Conservation (phyloP, 2,797 vertebrate genomes). For the Phoxinus dragarum region DNA sequence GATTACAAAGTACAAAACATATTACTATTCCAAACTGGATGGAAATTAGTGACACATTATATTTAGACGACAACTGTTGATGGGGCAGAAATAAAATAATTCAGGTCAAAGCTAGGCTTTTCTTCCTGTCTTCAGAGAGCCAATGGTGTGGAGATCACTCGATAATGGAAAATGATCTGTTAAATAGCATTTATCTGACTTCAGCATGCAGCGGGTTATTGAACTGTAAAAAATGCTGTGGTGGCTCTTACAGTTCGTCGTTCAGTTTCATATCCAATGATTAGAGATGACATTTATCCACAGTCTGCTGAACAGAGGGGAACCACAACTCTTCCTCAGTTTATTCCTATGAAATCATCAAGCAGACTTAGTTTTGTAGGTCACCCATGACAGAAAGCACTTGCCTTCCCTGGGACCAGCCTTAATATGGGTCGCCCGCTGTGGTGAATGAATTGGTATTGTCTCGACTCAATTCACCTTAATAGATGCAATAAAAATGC, state of each 20-base stretch:
- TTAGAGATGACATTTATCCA: conserved; percentile 47
- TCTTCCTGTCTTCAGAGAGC: not conserved
- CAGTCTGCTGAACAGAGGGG: conserved; percentile 26
- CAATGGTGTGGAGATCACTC: too few species aligned
- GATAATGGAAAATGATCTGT: not conserved
- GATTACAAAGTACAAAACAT: conserved; percentile 33
- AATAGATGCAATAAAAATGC: conserved; percentile 59
- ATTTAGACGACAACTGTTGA: conserved; percentile 1
- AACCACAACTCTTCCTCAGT: conserved; percentile 6
- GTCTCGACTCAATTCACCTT: conserved; percentile 73
- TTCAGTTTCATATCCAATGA: conserved; percentile 67
- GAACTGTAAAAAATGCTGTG: conserved; percentile 30
- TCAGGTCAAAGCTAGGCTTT: not conserved
- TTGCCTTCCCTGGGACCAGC: conserved; percentile 67
- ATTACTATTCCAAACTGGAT: conserved; percentile 5
- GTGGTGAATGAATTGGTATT: conserved; percentile 68
- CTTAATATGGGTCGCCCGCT: conserved; percentile 75
- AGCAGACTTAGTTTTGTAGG: conserved; percentile 80
- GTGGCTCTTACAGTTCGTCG: conserved; percentile 62
- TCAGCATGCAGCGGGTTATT: not conserved
- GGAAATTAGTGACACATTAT: not conserved
- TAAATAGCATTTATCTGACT: conserved; percentile 4
- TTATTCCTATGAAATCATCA: conserved; percentile 75
- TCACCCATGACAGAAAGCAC: conserved; percentile 74
- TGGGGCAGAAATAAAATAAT: conserved; percentile 18